Conservation (phyloP, 2,888 invertebrate species). For the Leucozona laternaria region DNA sequence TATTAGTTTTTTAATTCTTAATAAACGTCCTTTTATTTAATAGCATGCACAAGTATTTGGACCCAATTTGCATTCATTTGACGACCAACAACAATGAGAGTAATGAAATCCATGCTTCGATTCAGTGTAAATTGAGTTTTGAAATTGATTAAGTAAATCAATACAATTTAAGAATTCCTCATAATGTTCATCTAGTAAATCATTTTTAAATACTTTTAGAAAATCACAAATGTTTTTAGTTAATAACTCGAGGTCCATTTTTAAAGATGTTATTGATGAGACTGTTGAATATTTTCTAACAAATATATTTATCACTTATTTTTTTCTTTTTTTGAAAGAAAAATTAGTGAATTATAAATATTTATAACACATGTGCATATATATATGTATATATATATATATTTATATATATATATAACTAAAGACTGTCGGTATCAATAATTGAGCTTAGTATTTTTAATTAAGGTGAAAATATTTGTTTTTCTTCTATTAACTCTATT, state of each 20-base stretch:
- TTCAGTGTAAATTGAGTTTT: background rate
- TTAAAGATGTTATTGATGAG: background rate
- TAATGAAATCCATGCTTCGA: background rate
- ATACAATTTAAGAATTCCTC: background rate
- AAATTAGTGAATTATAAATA: too few species aligned
- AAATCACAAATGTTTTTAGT: background rate
- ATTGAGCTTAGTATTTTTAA: too few species aligned
- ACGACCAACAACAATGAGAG: background rate
- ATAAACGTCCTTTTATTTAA: background rate
- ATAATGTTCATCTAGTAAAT: background rate
- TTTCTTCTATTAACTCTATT: too few species aligned
- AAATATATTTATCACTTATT: background rate
- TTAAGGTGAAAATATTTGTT: too few species aligned
- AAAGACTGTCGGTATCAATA: too few species aligned
- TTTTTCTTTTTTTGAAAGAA: background rate
- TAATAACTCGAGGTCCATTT: background rate
- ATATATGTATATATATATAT: too few species aligned
- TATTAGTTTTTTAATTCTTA: background rate
- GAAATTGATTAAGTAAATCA: background rate
- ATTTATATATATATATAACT: too few species aligned
- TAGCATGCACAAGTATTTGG: background rate
- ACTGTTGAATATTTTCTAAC: background rate
- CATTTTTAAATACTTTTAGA: background rate
- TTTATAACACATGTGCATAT: too few species aligned
- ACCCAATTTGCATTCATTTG: background rate